phyloP scores from a whole-genome alignment of 1,140 invertebrate species.

The Caligus rogercresseyi region DNA sequence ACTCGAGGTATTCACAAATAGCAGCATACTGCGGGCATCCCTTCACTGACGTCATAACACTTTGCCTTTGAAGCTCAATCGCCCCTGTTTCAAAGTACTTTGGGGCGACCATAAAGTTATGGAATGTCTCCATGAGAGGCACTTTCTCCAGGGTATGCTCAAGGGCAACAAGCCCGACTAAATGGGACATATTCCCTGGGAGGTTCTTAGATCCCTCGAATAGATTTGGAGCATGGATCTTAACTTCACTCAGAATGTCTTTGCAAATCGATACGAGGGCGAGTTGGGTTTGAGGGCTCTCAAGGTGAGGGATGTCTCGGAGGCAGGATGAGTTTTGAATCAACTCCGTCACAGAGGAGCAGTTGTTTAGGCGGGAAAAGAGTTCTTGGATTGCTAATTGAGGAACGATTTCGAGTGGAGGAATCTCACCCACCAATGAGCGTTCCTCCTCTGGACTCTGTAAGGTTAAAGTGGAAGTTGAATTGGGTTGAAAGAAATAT shows the following conservation, averaged over 20 bases:
- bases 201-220: background rate
- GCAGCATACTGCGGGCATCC: background rate
- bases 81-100: background rate
- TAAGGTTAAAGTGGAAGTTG: too few relatives aligned
- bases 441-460: too few relatives aligned
- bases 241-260: background rate
- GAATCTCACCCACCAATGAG: too few relatives aligned
- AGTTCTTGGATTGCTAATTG: background rate
- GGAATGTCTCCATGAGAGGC: background rate
- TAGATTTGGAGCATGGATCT: background rate
- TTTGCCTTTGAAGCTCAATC: background rate
- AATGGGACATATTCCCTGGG: background rate
- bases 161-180: background rate
- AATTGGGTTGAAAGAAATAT: too few relatives aligned
- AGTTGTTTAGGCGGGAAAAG: background rate
- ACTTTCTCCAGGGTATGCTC: background rate
- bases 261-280: background rate
- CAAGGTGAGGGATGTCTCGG: background rate
- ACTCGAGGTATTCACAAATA: background rate
- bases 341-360: background rate
- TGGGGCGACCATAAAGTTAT: background rate
- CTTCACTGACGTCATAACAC: background rate
- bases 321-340: background rate
- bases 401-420: background rate
- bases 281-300: background rate